Evolutionary conservation across 2,113 vertebrate species (phyloP), one percentile per base, ranked within the genome.

Genomic region (Pteruthius melanotis): DNA sequence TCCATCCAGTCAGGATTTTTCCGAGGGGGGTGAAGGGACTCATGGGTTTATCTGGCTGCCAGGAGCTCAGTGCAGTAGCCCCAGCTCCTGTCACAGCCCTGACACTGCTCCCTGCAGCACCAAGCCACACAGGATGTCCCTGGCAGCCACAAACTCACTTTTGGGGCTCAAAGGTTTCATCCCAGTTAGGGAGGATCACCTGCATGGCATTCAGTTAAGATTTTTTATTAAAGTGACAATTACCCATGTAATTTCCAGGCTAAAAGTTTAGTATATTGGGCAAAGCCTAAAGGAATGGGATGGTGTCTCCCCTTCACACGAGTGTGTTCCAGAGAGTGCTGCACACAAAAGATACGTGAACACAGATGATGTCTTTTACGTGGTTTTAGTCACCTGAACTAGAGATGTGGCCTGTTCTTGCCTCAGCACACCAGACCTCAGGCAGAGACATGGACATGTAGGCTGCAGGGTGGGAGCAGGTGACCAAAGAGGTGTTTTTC

Each of bases 361-460:
- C 20, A 31, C 6, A 61, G n/a, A 7, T 2, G 3, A 27, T 57
- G 71, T 15, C 1, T 4, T 76, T 89, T 33, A 14, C 1, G 0
- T 60, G 35, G 6, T 28, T 60, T 89, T 77, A 40, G 45, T 23
- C 49, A 56, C 3, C 71, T 64, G 44, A 65, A 49, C 50, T 8
- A 49, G 30, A 63, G 23, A 50, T 0, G 10, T 6, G 31, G 63
- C 35, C 7, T 1, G 19, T 42, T 50, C 77, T 33, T 66, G 28
- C 35, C 76, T 83, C 4, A 2, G 52, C 45, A 53, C 3, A 1
- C 27, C 1, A 0, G 20, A 22, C 10, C 74, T 23, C 19, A 54
- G 57, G 45, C 31, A 33, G 27, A 45, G 27, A 20, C n/a, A n/a
- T 3, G 68, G 71, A 28, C 35, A 50, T 2, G 1, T 3, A 13